Evolutionary conservation across 2,888 invertebrate species (phyloP).

Genomic region (Cylloceria caligata): DNA sequence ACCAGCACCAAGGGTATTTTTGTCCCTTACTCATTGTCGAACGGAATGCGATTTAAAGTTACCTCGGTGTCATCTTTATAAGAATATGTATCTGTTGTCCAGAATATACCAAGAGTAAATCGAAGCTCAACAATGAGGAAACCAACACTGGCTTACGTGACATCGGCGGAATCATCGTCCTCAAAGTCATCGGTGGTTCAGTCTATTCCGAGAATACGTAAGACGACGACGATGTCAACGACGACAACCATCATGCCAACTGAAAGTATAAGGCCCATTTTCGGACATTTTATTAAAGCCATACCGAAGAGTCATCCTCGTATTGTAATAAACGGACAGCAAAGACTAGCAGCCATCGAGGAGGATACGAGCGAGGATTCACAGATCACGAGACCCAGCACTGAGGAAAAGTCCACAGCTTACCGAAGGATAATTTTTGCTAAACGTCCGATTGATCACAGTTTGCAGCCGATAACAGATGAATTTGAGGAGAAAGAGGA

Average conservation of each 20-base stretch:
- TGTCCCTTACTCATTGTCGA: conserved; percentile 90
- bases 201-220: conserved; percentile 87
- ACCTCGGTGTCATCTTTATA: conserved; percentile 84
- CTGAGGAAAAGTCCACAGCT: conserved; percentile 75
- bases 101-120: conserved; percentile 82
- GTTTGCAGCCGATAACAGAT: conserved; percentile 82
- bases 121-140: conserved; percentile 86
- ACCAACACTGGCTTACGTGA: conserved; percentile 76
- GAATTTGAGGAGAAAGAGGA: conserved; percentile 84
- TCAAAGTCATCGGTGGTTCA: conserved; percentile 86
- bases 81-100: conserved; percentile 83
- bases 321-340: conserved; percentile 81
- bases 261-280: conserved; percentile 78
- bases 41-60: conserved; percentile 85
- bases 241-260: conserved; percentile 82
- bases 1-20: conserved; percentile 94
- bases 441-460: conserved; percentile 80
- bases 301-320: conserved; percentile 77
- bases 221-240: conserved; percentile 75
- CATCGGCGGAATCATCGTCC: conserved; percentile 86
- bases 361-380: conserved; percentile 75
- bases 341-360: conserved; percentile 76
- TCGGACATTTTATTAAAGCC: conserved; percentile 78
- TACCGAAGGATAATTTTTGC: conserved; percentile 78
- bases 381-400: conserved; percentile 79